Base-by-base conservation (phyloP, 1,140 invertebrate species). In the Rhyzopertha dominica region DNA sequence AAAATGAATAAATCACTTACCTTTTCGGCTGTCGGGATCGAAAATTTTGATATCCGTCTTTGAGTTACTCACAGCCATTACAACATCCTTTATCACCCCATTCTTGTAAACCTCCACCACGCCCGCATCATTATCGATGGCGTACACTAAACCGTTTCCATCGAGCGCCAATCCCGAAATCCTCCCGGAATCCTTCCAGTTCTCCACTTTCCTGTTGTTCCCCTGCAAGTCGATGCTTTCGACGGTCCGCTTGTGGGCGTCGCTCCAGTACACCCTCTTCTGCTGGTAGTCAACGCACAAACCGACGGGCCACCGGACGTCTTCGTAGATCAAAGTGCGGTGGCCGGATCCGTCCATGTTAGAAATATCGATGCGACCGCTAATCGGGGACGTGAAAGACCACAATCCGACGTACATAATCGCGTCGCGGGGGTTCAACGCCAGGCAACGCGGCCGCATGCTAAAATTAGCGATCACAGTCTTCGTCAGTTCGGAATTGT, bases 231-330 rank as follows among this genome's bases (percentile, higher is more conserved):
- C 73, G 40, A 92, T 72, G 1, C 83, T 82, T 66, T 93, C 89
- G 2, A 94, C 82, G 58, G 72, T 80, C 49, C 78, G 74, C 14
- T 81, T 63, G 53, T 82, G 80, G 1, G 77, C 77, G 54, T 88
- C 85, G 5, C 90, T 82, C 78, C 93, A 90, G 54, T 87, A 84
- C 2, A 84, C 70, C 45, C 79, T 71, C 18, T 83, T 74, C 14
- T 75, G 81, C 13, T 79, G 76, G 51, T 81, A 80, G 66, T 96
- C 90, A 24, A 97, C 79, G 3, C 87, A 81, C 10, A 98, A 70
- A 10, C 90, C 90, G 70, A 84, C 88, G 1, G 95, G 93, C 86
- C 87, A 94, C 29, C 78, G 70, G 46, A 93, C 75, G 4, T 78
- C 69, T 2, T 69, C 63, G 23, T 67, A 68, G 1, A 80, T 56